Base-by-base conservation (phyloP, 2,888 invertebrate species). In the Pseudanteris insignis region DNA sequence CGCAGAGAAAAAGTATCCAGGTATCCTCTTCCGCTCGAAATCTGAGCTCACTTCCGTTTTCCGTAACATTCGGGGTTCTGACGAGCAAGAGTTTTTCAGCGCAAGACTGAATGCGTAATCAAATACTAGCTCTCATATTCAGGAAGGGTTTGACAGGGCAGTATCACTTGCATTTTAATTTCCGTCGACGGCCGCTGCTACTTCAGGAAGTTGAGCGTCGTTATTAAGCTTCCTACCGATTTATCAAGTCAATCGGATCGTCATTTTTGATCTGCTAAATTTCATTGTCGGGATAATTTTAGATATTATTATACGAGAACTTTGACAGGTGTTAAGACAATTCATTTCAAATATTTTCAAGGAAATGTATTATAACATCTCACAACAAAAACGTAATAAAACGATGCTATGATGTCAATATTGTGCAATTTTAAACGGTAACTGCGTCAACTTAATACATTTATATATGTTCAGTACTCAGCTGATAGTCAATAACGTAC, bases 401-500 rank as follows among this genome's bases (percentile, higher is more conserved):
- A n/a, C n/a, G n/a, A n/a, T n/a, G n/a, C n/a, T n/a, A n/a, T n/a
- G n/a, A n/a, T n/a, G n/a, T n/a, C n/a, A n/a, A n/a, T n/a, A n/a
- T n/a, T n/a, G n/a, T n/a, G n/a, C n/a, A n/a, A n/a, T 30, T 33
- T 12, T 10, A 2, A 53, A 53, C 37, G 37, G 53, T 53, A 46
- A 40, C 29, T n/a, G 9, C 26, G 38, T 30, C 2, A 51, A 51
- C 43, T 37, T 18, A 30, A 47, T 53, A 12, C 37, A 41, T 26
- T 36, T 53, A 47, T 57, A 38, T 28, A 53, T 30, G 37, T 47
- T 57, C 21, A 21, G 34, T 40, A 33, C 55, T 48, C 76, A 77
- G 77, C 77, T 77, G 77, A 77, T 74, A 66, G 65, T 59, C 44
- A 64, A 73, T 70, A 71, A 55, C 32, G 40, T 41, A 57, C 47